These are phyloP conservation scores for Epinephelus fuscoguttatus DNA, from an alignment of 2,113 vertebrate genomes.

Conservation along the genomic window DNA sequence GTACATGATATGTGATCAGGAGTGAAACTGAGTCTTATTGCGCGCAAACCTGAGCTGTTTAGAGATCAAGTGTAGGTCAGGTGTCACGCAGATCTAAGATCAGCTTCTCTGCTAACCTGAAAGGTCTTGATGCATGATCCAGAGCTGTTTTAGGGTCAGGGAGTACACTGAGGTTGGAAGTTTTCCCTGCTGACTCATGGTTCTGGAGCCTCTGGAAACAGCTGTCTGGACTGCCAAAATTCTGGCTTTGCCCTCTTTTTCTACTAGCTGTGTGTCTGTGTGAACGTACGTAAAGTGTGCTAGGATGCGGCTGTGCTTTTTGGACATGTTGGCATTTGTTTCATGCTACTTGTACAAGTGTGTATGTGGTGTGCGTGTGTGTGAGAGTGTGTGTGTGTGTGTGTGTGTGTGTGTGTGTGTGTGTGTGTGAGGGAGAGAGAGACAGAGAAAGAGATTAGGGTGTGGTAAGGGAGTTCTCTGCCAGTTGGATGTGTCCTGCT, in stretches of 20 bases:
- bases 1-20: not conserved
- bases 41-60: constrained; percentile 1
- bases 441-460: constrained; percentile 70
- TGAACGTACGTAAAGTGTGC: constrained; percentile 51
- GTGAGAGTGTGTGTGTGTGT: not conserved
- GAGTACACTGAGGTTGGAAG: constrained; percentile 77
- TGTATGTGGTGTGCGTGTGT: constrained; percentile 7
- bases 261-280: constrained; percentile 49
- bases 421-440: not conserved
- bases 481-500: constrained; percentile 75
- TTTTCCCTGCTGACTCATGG: constrained; percentile 83
- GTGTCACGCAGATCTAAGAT: constrained; percentile 27
- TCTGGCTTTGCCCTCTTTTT: constrained; percentile 63
- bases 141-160: constrained; percentile 70
- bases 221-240: constrained; percentile 69
- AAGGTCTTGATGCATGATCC: constrained; percentile 55
- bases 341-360: constrained; percentile 52
- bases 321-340: constrained; percentile 70
- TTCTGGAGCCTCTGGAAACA: constrained; percentile 79
- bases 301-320: constrained; percentile 55
- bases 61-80: not conserved
- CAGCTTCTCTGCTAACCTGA: constrained; percentile 7
- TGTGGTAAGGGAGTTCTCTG: constrained; percentile 77
- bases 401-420: constrained; percentile 5
- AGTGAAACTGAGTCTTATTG: constrained; percentile 12